phyloP scores from a whole-genome alignment of 2,888 invertebrate species.

The Hanleya hanleyi region DNA sequence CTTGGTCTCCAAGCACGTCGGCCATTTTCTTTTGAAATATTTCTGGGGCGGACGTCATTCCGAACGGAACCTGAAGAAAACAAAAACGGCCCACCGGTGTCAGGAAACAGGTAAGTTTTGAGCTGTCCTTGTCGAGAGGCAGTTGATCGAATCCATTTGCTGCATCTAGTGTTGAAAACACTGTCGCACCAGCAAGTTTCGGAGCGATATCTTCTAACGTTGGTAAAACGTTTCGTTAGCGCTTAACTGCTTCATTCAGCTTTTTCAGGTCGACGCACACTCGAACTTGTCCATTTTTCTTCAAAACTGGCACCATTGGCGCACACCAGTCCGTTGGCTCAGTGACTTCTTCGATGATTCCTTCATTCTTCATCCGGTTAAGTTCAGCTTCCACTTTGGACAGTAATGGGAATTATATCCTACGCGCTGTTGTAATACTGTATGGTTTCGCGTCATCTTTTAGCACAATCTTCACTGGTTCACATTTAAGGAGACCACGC shows the following conservation, averaged over 20 bases:
- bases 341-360: constrained; percentile 32
- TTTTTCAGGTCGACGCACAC: constrained; percentile 34
- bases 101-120: constrained; percentile 26
- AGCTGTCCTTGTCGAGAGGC: constrained; percentile 19
- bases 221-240: constrained; percentile 27
- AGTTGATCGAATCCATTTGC: constrained; percentile 28
- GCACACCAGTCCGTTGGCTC: too few species aligned
- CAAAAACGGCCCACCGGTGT: constrained; percentile 29
- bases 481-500: too few species aligned
- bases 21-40: constrained; percentile 8
- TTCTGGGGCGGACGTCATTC: background rate
- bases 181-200: constrained; percentile 20
- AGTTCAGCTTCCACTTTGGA: constrained; percentile 30
- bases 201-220: constrained; percentile 29
- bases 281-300: constrained; percentile 27
- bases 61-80: constrained; percentile 8
- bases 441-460: constrained; percentile 12
- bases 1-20: too few species aligned
- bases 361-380: constrained; percentile 25
- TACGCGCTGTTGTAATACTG: constrained; percentile 17
- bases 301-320: constrained; percentile 39
- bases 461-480: background rate
- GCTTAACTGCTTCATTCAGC: constrained; percentile 27
- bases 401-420: constrained; percentile 26
- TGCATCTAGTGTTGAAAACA: constrained; percentile 30